Evolutionary conservation across 2,113 vertebrate species (phyloP), one percentile per base, ranked within the genome.

Genomic region (Philantomba maxwellii): DNA sequence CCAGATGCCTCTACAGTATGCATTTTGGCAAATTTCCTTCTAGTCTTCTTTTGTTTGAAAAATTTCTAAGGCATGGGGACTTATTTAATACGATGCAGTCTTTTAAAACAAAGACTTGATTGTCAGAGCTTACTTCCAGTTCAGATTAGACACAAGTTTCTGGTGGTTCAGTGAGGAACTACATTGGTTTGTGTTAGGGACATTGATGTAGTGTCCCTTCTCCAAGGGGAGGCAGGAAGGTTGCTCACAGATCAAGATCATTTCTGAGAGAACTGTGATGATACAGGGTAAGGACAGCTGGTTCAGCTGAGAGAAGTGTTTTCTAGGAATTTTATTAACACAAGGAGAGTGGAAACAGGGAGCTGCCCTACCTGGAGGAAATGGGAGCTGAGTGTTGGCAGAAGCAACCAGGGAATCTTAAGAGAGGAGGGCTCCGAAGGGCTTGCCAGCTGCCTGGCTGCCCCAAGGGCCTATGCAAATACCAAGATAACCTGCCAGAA

Each of bases 91-190:
- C 47, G 16, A 80, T 89, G 49, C 47, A 86, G 43, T 17, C 73
- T 66, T 97, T 78, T 86, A 78, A 88, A 96, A 94, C 57, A 87
- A 57, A 94, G 16, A 33, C 33, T 23, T 85, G 5, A 57, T 88
- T 66, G 43, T 93, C 58, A 82, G 58, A 25, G 33, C 13, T 83
- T 39, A 57, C 26, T 93, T 94, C 57, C 23, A 14, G 45, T 85
- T 94, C 60, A 66, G 58, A 90, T 64, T 43, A 87, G 49, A 86
- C 30, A 70, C 45, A 92, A 36, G 82, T 58, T 10, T 91, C n/a
- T 66, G 36, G 57, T 66, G 28, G 17, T 70, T 70, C 85, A 55
- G 16, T 21, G 58, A 64, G 25, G 16, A 47, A 15, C 19, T 84
- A 30, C 58, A n/a, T 47, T 66, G 36, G 45, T 47, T 87, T 60